Percentiles rank a stretch among this genome's conserved stretches.
phyloP scores from a whole-genome alignment of 2,888 invertebrate genomes.

The Pediacus dermestoides region DNA sequence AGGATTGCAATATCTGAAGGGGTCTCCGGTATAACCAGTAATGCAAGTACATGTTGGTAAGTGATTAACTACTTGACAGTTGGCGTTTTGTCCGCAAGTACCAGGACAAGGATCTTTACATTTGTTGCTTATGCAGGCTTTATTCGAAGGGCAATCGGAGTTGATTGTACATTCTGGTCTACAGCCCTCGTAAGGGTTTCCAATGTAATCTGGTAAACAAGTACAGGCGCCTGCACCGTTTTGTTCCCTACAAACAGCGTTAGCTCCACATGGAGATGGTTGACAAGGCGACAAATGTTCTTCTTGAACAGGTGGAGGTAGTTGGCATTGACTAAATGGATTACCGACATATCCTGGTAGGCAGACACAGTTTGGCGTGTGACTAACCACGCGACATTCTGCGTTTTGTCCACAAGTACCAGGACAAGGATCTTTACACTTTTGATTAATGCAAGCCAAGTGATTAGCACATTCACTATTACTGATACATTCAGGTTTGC shows the following conservation, averaged over 20 bases:
- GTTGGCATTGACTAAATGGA: slow-evolving; percentile 59
- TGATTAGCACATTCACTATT: slow-evolving; percentile 69
- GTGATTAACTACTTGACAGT: slow-evolving; percentile 56
- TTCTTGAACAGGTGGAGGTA: slow-evolving; percentile 21
- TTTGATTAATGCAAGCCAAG: slow-evolving; percentile 68
- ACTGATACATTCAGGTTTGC: slow-evolving; percentile 66
- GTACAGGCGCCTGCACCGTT: slow-evolving; percentile 68
- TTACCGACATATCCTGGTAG: slow-evolving; percentile 60
- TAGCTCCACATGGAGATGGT: slow-evolving; percentile 62
- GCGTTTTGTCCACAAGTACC: slow-evolving; percentile 70
- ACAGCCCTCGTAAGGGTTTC: slow-evolving; percentile 70
- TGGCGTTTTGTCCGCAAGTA: slow-evolving; percentile 53
- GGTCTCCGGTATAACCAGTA: slow-evolving; percentile 62
- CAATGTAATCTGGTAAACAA: slow-evolving; percentile 67
- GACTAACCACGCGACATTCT: slow-evolving; percentile 71
- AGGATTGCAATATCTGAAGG: slow-evolving; percentile 54
- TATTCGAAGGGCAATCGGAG: slow-evolving; percentile 47
- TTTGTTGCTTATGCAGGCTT: slow-evolving; percentile 54
- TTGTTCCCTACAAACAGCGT: slow-evolving; percentile 66
- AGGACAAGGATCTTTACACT: slow-evolving; percentile 72
- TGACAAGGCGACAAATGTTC: slow-evolving; percentile 45
- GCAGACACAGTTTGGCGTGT: slow-evolving; percentile 73
- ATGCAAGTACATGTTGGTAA: slow-evolving; percentile 61
- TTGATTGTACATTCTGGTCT: slow-evolving; percentile 51
- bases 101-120: slow-evolving; percentile 56